phyloP scores from a whole-genome alignment of 2,113 vertebrate species.

The Pampusana beccarii region DNA sequence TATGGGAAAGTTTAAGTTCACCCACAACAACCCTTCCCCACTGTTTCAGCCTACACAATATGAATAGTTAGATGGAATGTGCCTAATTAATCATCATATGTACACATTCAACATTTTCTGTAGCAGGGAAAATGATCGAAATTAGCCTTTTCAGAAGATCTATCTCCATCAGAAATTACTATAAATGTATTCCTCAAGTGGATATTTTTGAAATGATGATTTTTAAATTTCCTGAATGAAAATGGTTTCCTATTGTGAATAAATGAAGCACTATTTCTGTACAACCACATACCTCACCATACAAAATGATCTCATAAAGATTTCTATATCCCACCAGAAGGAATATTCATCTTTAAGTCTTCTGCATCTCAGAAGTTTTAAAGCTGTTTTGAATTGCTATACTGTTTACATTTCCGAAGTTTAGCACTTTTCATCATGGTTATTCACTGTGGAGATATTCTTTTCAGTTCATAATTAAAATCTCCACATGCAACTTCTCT shows the following conservation, averaged over 20 bases:
- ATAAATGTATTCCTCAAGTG: neutral
- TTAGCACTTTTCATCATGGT: conserved; percentile 11
- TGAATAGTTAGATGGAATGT: neutral
- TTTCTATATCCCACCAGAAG: neutral
- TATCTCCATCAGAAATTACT: neutral
- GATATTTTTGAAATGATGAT: neutral
- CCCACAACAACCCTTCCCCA: neutral
- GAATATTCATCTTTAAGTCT: neutral
- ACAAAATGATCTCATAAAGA: neutral
- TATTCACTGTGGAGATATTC: neutral
- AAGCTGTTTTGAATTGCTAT: neutral
- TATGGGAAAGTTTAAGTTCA: neutral
- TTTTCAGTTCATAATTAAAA: conserved; percentile 19
- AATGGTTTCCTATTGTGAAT: neutral
- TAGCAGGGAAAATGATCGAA: neutral
- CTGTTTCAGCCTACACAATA: neutral
- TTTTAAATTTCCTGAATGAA: conserved; percentile 16
- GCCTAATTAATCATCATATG: neutral
- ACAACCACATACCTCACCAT: neutral
- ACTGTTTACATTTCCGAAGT: neutral
- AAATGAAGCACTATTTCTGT: neutral
- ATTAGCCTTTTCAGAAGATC: neutral
- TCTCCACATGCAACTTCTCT: neutral
- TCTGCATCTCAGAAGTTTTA: neutral
- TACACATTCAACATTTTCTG: neutral